These are phyloP conservation scores for Parazoanthus atlanticus DNA, from an alignment of 92 coral and sea anemone species.

Conservation along the genomic window DNA sequence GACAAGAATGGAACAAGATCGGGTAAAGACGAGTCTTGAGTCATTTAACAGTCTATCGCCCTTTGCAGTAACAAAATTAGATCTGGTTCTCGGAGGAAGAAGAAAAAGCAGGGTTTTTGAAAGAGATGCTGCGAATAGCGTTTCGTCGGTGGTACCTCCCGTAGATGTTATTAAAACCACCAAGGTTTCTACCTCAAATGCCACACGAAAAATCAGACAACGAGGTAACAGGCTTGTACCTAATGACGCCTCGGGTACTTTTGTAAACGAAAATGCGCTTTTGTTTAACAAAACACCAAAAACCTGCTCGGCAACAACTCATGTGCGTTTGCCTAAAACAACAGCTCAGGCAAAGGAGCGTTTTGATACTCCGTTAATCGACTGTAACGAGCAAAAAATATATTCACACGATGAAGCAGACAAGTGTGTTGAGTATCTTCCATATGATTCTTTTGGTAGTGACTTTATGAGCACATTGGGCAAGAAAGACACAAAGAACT, in stretches of 20 bases:
- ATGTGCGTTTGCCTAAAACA: background rate
- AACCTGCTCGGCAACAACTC: background rate
- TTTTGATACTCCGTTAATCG: background rate
- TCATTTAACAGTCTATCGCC: constrained; percentile 25
- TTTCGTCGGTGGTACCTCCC: background rate
- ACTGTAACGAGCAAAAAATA: background rate
- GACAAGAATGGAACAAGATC: constrained; percentile 2
- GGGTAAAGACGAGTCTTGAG: background rate
- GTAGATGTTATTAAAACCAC: background rate
- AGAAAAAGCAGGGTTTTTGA: no score
- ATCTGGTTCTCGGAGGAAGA: background rate
- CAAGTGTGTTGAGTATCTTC: background rate
- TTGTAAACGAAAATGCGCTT: background rate
- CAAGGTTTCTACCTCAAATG: background rate
- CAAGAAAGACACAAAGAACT: background rate
- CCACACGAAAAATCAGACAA: background rate
- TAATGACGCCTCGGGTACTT: background rate
- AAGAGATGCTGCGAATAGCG: background rate
- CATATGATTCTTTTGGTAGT: background rate
- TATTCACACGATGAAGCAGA: background rate
- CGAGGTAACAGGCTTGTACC: background rate
- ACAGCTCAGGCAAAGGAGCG: background rate
- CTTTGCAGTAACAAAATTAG: constrained; percentile 19
- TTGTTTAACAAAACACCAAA: constrained; percentile 31
- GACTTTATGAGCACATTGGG: background rate